Base-by-base conservation (phyloP, 2,888 invertebrate genomes). In the Chironomus riparius region DNA sequence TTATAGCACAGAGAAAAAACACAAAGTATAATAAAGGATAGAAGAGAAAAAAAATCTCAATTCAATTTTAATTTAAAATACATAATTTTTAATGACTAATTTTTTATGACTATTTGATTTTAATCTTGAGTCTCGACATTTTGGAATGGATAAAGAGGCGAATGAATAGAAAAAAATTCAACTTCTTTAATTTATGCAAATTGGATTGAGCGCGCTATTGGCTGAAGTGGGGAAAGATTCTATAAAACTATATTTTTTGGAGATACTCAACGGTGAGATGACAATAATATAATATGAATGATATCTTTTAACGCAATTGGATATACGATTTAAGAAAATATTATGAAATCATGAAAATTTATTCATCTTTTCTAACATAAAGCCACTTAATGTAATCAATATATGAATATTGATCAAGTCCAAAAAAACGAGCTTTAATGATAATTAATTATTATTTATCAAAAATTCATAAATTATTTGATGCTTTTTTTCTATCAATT, bases 71-170 rank as follows among this genome's bases (percentile, higher is more conserved):
- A 71, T 62, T 72, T 72, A 62, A 62, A 62, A 61, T 50, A 72
- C 72, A 72, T 72, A 72, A 72, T 38, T 72, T 72, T 50, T 72
- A 61, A 62, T 72, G 56, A 15, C 61, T 50, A 61, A 61, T 18
- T 72, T 65, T 65, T 72, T 72, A 72, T 21, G 72, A 72, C 72
- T 72, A 38, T 72, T 72, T 72, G 72, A 72, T 72, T 72, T 72
- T 72, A 72, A 72, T 72, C 72, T 72, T 38, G 15, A 13, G 21
- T 28, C 68, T 10, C 24, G 38, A 22, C 13, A 68, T n/a, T 28
- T 68, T 15, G 38, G 61, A 15, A 62, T 22, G 22, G 65, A 65
- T 65, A 24, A 24, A 65, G 18, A 21, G 21, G 65, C 65, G 56
- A 24, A 13, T 65, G 24, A 13, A 24, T 65, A 22, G 65, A 24